Evolutionary conservation across 2,888 invertebrate genomes (phyloP).

Genomic region (Heliconius cydno): DNA sequence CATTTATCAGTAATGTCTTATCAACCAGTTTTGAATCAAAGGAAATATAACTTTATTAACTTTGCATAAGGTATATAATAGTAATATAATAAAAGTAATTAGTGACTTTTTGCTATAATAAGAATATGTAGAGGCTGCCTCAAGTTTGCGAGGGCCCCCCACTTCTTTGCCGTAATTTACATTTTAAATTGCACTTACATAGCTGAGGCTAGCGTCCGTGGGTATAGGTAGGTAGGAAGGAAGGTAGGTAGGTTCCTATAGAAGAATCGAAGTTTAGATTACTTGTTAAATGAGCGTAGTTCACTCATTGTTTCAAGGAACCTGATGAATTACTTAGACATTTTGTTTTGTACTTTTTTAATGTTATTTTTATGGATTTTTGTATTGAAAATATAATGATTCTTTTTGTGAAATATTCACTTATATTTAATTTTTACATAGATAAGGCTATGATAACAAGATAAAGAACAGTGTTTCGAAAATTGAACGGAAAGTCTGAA

Average conservation of each 20-base stretch:
- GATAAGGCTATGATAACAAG: too few relatives aligned
- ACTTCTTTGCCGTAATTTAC: constrained; percentile 84
- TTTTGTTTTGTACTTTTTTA: not conserved
- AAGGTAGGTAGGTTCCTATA: not conserved
- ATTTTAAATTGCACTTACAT: constrained; percentile 85
- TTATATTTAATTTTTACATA: too few relatives aligned
- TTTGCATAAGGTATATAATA: not conserved
- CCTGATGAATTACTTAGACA: not conserved
- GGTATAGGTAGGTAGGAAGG: constrained; percentile 45
- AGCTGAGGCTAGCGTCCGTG: constrained; percentile 74
- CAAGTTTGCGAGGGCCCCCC: constrained; percentile 71
- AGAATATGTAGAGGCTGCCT: constrained; percentile 58
- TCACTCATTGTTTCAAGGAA: not conserved
- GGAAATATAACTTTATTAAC: not conserved
- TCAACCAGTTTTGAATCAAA: not conserved
- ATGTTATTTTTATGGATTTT: not conserved
- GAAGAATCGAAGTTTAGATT: constrained; percentile 44
- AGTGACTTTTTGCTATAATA: constrained; percentile 21
- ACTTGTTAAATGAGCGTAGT: constrained; percentile 25
- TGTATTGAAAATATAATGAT: too few relatives aligned
- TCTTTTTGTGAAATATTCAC: too few relatives aligned
- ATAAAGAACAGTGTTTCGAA: too few relatives aligned
- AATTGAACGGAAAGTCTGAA: too few relatives aligned
- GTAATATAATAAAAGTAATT: not conserved
- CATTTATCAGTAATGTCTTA: constrained; percentile 22